Evolutionary conservation across 2,888 invertebrate species (phyloP).

Genomic region (Micoletzkya japonica): DNA sequence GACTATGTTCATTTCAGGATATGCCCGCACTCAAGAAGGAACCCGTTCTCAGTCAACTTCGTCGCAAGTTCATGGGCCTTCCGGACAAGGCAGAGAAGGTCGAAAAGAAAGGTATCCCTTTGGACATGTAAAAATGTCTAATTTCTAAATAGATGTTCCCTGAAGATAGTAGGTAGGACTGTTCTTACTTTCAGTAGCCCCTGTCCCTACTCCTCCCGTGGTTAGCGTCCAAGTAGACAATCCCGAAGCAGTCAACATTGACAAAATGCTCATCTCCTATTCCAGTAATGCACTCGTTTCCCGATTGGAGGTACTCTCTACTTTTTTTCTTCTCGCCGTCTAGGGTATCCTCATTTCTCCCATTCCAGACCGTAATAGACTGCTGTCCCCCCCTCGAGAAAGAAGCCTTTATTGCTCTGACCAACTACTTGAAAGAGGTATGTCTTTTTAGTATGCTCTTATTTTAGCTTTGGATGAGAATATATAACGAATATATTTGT

Average conservation of each 20-base stretch:
- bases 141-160: too few relatives aligned
- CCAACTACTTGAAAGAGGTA: constrained; percentile 30
- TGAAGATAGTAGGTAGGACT: too few relatives aligned
- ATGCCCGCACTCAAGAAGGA: not conserved
- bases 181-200: not conserved
- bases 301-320: too few relatives aligned
- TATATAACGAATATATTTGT: not conserved
- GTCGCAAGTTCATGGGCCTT: not conserved
- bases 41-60: not conserved
- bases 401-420: constrained; percentile 37
- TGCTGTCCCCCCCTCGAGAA: constrained; percentile 40
- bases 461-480: not conserved
- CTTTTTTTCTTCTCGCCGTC: too few relatives aligned
- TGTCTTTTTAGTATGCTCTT: not conserved
- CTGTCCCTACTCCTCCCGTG: not conserved
- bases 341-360: too few relatives aligned
- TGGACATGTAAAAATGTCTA: not conserved
- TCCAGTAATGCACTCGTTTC: constrained; percentile 8
- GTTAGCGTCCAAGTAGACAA: constrained; percentile 3
- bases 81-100: not conserved
- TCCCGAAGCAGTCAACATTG: constrained; percentile 15
- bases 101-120: not conserved
- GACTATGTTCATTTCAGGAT: not conserved
- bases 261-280: constrained; percentile 6
- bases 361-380: constrained; percentile 39